Evolutionary conservation across 2,888 invertebrate species (phyloP), one percentile per base, ranked within the genome.

Genomic region (Nudaria mundana): DNA sequence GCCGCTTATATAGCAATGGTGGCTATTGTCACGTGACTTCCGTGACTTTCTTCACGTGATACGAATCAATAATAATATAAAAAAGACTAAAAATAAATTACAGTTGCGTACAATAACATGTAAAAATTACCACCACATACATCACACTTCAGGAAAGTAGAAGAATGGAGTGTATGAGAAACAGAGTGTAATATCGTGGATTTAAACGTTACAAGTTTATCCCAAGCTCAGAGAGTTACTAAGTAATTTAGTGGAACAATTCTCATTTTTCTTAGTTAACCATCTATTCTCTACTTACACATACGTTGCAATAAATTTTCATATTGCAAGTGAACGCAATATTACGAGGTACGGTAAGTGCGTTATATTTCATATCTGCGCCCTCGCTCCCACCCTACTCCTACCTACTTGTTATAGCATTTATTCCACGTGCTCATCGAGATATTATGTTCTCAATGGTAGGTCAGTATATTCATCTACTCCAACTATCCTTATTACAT

Each of bases 301-400:
- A 71, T 67, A 75, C 71, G 74, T 76, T 78, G 80, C 79, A 75
- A 86, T 87, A 86, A 84, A 86, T 87, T 86, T 85, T 85, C 77
- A 87, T 86, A 86, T 83, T 80, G 83, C 81, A 76, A 74, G 81
- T 75, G 78, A 79, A 76, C 79, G 84, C 78, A 82, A 85, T 87
- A 84, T 84, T 77, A 80, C 74, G 76, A 71, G 73, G 80, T 75
- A 78, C 63, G 66, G 65, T 75, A 80, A 85, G 83, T 83, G 78
- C 79, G 79, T 73, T 75, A 80, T 86, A 87, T 80, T 74, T 86
- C 82, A 85, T 81, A 72, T 76, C 78, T 66, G 76, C 70, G 78
- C 69, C 65, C 68, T 64, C 70, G 64, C 64, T 60, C 63, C n/a
- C n/a, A n/a, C n/a, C n/a, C n/a, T n/a, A n/a, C n/a, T 15, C 53